Evolutionary conservation across 2,113 vertebrate genomes (phyloP), one percentile per base, ranked within the genome.

Genomic region (Macroglossus sobrinus): DNA sequence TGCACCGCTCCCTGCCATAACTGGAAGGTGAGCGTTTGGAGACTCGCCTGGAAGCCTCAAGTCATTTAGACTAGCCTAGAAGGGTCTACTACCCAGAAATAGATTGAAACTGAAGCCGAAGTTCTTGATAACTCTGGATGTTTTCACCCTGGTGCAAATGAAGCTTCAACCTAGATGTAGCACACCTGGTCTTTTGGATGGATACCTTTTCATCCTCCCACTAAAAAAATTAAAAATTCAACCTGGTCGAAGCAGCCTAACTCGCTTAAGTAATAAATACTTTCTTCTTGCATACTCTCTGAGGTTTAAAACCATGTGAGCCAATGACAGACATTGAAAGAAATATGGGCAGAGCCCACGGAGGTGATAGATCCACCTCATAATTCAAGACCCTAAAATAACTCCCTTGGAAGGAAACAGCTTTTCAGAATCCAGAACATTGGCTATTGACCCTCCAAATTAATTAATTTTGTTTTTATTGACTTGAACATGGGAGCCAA

Each of bases 391-490:
- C 71, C 81, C 71, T 47, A 68, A 87, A 75, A 8, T 63, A 21
- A 22, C 28, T 88, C 53, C 8, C 57, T 85, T 89, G 76, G 71
- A 95, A 91, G 81, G 72, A 95, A 89, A n/a, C 22, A 45, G 84
- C 33, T 92, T 91, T 87, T 84, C 61, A 87, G 66, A 93, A 88
- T 33, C 61, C 69, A 85, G 71, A 97, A 90, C 92, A 95, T 3
- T 69, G 88, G 50, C 80, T 74, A 53, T 89, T 97, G 86, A 84
- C 30, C 63, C 55, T 96, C 85, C 78, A 91, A 53, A 61, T 88
- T 68, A 53, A 61, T 88, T 68, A 88, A 95, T 88, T 96, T 95
- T 96, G 78, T 59, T 95, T 97, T 97, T 96, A 94, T 92, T 97
- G 75, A 97, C 91, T 92, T 81, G 55, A 95, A 93, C 64, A 45